A percentile compares a stretch with the other conserved stretches of the same genome.
These are phyloP conservation scores for Antedon mediterranea DNA, from an alignment of 53 echinoderm and acorn worm species.

Conservation along the genomic window DNA sequence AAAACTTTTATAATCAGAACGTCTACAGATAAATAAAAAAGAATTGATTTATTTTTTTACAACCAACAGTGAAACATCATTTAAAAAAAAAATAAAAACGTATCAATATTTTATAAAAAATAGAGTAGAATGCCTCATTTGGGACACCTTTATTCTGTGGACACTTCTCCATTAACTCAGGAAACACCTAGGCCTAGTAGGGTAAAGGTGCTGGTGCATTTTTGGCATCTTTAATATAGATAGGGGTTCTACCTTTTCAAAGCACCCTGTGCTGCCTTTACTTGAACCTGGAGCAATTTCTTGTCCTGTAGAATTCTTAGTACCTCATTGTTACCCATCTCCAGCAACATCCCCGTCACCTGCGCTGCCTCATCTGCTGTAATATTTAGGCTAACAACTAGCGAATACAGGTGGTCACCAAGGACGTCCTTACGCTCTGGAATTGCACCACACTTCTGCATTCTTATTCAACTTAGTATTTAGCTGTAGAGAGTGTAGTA, in stretches of 20 bases:
- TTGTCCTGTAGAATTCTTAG: constrained; percentile 62
- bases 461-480: neutral
- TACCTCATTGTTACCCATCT: constrained; percentile 76
- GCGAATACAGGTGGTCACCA: constrained; percentile 66
- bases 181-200: no score
- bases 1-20: neutral
- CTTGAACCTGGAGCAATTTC: constrained; percentile 24
- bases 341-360: constrained; percentile 83
- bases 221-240: no score
- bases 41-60: no score
- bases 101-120: no score
- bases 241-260: constrained; percentile 12
- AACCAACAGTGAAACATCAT: no score
- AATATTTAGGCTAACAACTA: constrained; percentile 29
- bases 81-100: no score
- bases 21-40: no score
- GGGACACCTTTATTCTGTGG: no score
- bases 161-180: no score
- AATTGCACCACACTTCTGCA: constrained; percentile 4
- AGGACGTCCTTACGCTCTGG: constrained; percentile 59
- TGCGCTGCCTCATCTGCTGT: constrained; percentile 34
- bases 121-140: no score
- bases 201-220: no score
- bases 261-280: constrained; percentile 50
- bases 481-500: no score